Base-by-base conservation (phyloP, 2,113 vertebrate genomes). In the Anoura caudifer region DNA sequence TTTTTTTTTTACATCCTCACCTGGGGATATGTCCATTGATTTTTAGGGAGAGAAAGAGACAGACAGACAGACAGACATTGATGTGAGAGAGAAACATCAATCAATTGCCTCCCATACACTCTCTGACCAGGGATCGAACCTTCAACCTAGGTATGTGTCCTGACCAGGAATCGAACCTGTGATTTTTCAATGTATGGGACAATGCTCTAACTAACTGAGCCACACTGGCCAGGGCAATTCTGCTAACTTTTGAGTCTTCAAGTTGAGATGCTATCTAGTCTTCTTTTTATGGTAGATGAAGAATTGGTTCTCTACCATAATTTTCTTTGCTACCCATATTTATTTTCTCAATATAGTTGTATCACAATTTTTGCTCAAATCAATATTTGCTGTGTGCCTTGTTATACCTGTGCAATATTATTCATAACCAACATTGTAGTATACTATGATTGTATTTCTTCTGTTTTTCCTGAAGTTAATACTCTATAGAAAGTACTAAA, bases 311-410 rank as follows among this genome's bases (percentile, higher is more conserved):
- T 84, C 43, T 63, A 12, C 16, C 43, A 33, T 54, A 31, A 43
- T 70, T 77, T 79, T 87, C 50, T 86, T 41, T 65, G 61, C 63
- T 82, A 65, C 31, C n/a, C 28, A 75, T 15, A 61, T 31, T 88
- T 75, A 63, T n/a, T 77, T 83, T 84, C 63, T 91, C 73, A 56
- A 36, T 36, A 41, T 12, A 22, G 45, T 87, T 63, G 45, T 31
- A 38, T 63, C 26, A 67, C 69, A 69, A 85, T 69, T 93, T 96
- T 95, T 93, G 77, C 43, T 70, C 88, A 61, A 82, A 22, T 92
- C 56, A 63, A 5, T 52, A 73, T 65, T 92, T 87, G 70, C 7
- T 72, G 31, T 85, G 73, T 72, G 11, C 38, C 28, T 61, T 79
- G 16, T 61, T 61, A 52, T 43, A 7, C 31, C 33, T 84, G 8